Evolutionary conservation across 2,888 invertebrate genomes (phyloP), one percentile per base, ranked within the genome.

Genomic region (Drosophila eohydei): DNA sequence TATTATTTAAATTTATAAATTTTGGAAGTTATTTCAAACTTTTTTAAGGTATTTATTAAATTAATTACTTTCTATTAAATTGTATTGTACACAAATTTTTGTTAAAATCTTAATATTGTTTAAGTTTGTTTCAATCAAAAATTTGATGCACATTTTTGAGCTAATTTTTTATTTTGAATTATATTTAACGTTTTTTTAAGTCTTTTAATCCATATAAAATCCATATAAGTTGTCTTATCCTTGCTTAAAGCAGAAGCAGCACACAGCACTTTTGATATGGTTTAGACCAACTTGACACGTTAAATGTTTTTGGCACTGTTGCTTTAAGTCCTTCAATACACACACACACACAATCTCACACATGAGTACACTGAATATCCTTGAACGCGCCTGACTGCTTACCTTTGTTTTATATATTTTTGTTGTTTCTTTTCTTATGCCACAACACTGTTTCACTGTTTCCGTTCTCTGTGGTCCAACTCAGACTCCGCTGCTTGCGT

Each of bases 401-500:
- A 83, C 83, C 83, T 83, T 83, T 34, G 41, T 26, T n/a, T 12
- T 50, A 8, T 81, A 4, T 52, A 21, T 26, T 52, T 38, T 32
- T 4, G 46, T 28, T 46, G 57, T 62, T 77, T 69, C 41, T 65
- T 65, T 41, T 70, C 74, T 75, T 61, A 78, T 75, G 69, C 44
- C 57, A 67, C 74, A 76, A 64, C 50, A 50, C 50, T 34, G 34
- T 34, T 62, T 67, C 57, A 67, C 61, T 68, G 46, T 69, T 71
- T 65, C 74, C 71, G 70, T 77, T 80, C 73, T 55, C 68, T 73
- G 50, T 77, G 66, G 78, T 58, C 72, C 71, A 78, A 78, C 30
- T 61, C 66, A 80, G 78, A 78, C 80, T 88, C 82, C 89, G 87
- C 71, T 80, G 71, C 30, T 78, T 76, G 63, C 79, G 83, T 80